These are phyloP conservation scores for Hyperopisus bebe DNA, from an alignment of 2,113 vertebrate genomes.

Conservation along the genomic window DNA sequence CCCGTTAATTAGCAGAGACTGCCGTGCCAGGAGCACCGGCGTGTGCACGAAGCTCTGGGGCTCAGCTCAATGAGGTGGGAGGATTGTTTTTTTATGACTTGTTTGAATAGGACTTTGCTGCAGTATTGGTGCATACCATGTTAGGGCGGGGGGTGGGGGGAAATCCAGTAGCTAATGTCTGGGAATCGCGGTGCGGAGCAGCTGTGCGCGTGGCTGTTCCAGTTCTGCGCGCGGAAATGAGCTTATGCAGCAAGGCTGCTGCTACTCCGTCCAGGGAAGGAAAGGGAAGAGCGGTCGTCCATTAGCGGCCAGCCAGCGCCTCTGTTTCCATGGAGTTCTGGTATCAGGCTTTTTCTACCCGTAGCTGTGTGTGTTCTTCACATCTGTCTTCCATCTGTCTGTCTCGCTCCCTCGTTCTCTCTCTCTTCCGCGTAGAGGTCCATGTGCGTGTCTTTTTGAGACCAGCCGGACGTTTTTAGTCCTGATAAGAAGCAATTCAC, in stretches of 20 bases:
- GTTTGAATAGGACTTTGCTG: constrained; percentile 85
- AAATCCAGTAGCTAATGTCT: constrained; percentile 26
- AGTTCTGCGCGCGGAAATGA: not conserved
- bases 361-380: not conserved
- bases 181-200: constrained; percentile 28
- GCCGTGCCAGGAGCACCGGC: constrained; percentile 31
- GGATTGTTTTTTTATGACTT: constrained; percentile 57
- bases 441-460: not conserved
- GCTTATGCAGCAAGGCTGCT: not conserved
- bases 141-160: constrained; percentile 32
- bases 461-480: not conserved
- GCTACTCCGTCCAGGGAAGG: not conserved
- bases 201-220: constrained; percentile 24
- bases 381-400: constrained; percentile 13
- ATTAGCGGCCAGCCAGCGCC: not conserved
- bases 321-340: constrained; percentile 6
- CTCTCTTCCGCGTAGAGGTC: not conserved
- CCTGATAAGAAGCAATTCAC: constrained; percentile 24
- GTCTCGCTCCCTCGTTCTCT: not conserved
- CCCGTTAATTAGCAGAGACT: constrained; percentile 45
- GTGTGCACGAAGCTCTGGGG: constrained; percentile 45
- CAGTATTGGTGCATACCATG: constrained; percentile 71
- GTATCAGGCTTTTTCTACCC: not conserved
- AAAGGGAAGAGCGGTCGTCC: not conserved
- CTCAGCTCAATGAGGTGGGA: constrained; percentile 64